Evolutionary conservation across 2,113 vertebrate species (phyloP).

Genomic region (Hyperoodon ampullatus): DNA sequence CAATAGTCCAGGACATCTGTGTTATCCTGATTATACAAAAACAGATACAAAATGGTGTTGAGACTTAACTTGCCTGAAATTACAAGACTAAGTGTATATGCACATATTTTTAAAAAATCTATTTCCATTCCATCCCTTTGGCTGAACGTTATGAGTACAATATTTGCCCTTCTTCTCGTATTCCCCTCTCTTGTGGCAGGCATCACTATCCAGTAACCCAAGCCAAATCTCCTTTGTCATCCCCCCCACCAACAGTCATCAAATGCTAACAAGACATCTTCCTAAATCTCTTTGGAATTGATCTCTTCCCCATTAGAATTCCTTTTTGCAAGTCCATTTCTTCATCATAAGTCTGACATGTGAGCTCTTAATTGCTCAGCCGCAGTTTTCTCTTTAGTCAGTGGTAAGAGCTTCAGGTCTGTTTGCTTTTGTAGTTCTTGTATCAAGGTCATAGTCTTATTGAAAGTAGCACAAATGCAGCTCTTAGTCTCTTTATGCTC

Average conservation of each 20-base stretch:
- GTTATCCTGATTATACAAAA: conserved; percentile 23
- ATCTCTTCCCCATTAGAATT: conserved; percentile 35
- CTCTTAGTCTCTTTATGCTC: conserved; percentile 90
- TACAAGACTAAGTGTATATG: not conserved
- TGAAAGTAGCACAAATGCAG: conserved; percentile 85
- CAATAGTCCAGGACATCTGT: not conserved
- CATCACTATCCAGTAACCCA: not conserved
- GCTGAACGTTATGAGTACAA: not conserved
- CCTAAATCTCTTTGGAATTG: conserved; percentile 12
- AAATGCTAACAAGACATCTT: conserved; percentile 33
- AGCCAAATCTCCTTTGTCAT: not conserved
- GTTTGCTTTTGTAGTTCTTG: conserved; percentile 85
- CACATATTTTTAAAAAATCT: not conserved
- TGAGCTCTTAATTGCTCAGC: conserved; percentile 78
- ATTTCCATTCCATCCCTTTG: not conserved
- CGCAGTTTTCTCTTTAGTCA: conserved; percentile 86
- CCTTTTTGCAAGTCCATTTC: conserved; percentile 52
- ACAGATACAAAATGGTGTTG: conserved; percentile 22
- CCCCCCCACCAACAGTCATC: not conserved
- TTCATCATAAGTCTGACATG: conserved; percentile 46
- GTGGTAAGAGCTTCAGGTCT: conserved; percentile 83
- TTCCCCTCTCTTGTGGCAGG: not conserved
- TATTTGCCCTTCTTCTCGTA: not conserved
- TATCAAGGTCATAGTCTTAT: conserved; percentile 83
- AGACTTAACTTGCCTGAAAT: conserved; percentile 18